These are phyloP conservation scores for Nasonovia ribisnigri DNA, from an alignment of 2,888 invertebrate genomes.

Conservation along the genomic window DNA sequence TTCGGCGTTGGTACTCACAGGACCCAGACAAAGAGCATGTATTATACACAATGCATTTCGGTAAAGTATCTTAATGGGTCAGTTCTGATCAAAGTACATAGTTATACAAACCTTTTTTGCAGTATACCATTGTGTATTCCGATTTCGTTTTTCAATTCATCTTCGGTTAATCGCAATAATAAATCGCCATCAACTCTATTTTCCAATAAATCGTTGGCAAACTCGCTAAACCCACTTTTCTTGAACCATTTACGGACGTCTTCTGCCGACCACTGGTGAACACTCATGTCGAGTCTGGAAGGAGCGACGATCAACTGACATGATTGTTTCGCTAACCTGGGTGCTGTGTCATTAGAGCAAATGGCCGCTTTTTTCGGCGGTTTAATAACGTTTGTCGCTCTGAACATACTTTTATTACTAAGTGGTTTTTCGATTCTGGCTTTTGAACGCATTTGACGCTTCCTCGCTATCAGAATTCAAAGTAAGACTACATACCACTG, in stretches of 20 bases:
- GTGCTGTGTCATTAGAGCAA: conserved; percentile 97
- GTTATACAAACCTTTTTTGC: conserved; percentile 79
- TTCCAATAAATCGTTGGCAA: conserved; percentile 85
- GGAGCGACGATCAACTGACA: conserved; percentile 94
- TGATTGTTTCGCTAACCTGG: conserved; percentile 95
- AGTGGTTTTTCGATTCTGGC: conserved; percentile 97
- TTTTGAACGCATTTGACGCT: conserved; percentile 95
- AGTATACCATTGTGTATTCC: conserved; percentile 93
- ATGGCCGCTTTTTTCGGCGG: conserved; percentile 96
- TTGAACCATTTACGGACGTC: conserved; percentile 99
- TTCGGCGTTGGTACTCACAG: no score
- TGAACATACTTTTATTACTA: conserved; percentile 90
- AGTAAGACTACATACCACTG: neutral
- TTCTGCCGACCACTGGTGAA: conserved; percentile 96
- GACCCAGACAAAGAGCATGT: no score
- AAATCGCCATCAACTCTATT: conserved; percentile 98
- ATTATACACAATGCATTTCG: no score
- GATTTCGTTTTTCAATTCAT: conserved; percentile 92
- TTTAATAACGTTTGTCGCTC: conserved; percentile 94
- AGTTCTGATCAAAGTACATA: neutral
- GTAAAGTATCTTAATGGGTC: neutral
- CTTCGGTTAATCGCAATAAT: conserved; percentile 89
- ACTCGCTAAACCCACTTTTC: conserved; percentile 95
- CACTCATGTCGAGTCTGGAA: conserved; percentile 97
- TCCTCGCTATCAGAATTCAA: conserved; percentile 91